Percentiles rank a stretch among this genome's conserved stretches.
Conservation (phyloP, 2,888 invertebrate species). For the Bruchidius siliquastri region DNA sequence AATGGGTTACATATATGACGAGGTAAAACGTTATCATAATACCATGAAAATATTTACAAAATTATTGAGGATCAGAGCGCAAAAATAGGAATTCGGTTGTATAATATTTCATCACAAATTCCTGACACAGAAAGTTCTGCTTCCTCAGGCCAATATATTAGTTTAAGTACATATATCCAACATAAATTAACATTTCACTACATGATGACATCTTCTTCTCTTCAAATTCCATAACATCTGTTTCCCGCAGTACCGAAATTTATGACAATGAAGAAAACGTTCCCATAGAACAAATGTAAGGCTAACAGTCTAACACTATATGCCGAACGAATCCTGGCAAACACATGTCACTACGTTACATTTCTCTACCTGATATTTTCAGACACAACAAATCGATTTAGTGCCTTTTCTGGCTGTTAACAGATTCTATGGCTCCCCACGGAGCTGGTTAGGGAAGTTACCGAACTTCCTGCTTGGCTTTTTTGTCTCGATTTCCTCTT, state of each 20-base stretch:
- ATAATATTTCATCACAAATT: no score
- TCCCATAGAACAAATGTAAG: neutral
- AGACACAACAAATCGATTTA: neutral
- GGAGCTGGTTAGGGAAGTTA: neutral
- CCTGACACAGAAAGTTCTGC: no score
- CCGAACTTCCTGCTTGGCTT: neutral
- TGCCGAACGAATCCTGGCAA: neutral
- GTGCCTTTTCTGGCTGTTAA: neutral
- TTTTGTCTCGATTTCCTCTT: neutral
- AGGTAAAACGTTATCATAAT: no score
- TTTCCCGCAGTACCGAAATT: neutral
- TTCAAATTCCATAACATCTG: neutral
- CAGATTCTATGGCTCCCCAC: neutral
- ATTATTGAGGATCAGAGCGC: no score
- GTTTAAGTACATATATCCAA: no score
- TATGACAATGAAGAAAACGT: neutral
- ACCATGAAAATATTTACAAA: no score
- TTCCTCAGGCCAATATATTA: no score
- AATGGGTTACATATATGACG: no score
- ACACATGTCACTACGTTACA: neutral
- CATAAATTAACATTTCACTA: neutral
- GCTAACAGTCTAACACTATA: neutral
- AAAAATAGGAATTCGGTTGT: no score
- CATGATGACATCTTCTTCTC: neutral
- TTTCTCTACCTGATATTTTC: neutral